Evolutionary conservation across 2,113 vertebrate genomes (phyloP).

Genomic region (Dunckerocampus dactyliophorus): DNA sequence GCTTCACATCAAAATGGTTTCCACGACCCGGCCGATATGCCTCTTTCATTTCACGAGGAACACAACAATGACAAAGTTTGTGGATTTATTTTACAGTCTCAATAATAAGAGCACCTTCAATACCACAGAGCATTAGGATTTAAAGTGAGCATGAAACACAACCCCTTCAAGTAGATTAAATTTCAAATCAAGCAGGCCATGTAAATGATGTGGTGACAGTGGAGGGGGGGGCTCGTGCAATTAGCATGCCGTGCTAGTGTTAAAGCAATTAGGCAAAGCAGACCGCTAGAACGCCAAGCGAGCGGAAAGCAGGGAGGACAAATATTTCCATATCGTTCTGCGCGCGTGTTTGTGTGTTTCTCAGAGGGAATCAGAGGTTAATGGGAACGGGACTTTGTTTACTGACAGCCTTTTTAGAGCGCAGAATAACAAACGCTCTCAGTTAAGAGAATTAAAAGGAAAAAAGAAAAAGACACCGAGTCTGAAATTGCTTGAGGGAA

Average conservation of each 20-base stretch:
- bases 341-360: constrained; percentile 50
- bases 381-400: constrained; percentile 61
- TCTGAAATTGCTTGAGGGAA: constrained; percentile 48
- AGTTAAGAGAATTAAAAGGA: constrained; percentile 25
- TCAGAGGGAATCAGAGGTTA: constrained; percentile 66
- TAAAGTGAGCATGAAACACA: constrained; percentile 80
- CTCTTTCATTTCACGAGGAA: too few species aligned
- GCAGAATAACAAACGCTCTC: constrained; percentile 35
- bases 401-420: constrained; percentile 47
- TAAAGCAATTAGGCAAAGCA: constrained; percentile 78
- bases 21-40: too few species aligned
- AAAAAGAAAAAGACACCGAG: constrained; percentile 22
- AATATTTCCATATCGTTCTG: constrained; percentile 69
- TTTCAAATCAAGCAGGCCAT: constrained; percentile 79
- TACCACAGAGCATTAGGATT: constrained; percentile 75
- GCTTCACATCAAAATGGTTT: too few species aligned
- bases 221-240: constrained; percentile 70
- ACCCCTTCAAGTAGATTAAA: constrained; percentile 80
- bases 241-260: constrained; percentile 76
- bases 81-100: constrained; percentile 45
- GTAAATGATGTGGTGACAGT: constrained; percentile 79
- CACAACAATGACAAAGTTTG: neutral
- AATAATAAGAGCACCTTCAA: constrained; percentile 61
- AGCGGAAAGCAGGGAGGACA: constrained; percentile 55
- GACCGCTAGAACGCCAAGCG: constrained; percentile 64